phyloP scores from a whole-genome alignment of 2,888 invertebrate species.

The Philonicus albiceps region DNA sequence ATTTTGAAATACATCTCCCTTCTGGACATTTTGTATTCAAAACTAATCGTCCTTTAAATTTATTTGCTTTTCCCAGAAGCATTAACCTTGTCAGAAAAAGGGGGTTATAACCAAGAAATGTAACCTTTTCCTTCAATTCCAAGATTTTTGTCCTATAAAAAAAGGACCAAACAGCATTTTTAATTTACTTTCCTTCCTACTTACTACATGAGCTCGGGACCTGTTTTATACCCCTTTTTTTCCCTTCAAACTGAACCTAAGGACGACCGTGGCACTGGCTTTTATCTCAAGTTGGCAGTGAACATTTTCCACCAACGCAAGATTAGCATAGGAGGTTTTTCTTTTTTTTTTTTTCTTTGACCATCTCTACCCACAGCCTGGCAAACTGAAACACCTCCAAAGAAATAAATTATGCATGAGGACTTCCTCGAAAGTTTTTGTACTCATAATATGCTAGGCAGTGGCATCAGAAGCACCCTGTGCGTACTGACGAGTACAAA shows the following conservation, averaged over 20 bases:
- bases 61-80: no score
- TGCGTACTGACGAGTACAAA: background rate
- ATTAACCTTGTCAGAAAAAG: no score
- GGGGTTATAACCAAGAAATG: background rate
- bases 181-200: background rate
- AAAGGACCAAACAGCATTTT: background rate
- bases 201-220: background rate
- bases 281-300: background rate
- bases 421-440: background rate
- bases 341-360: background rate
- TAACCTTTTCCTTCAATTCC: background rate
- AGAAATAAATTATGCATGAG: background rate
- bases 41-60: no score
- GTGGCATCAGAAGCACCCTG: background rate
- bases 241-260: background rate
- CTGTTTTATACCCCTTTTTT: background rate
- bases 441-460: background rate
- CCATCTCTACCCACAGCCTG: background rate
- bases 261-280: background rate
- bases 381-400: background rate
- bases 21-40: no score
- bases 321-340: no score
- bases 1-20: no score
- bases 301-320: background rate
- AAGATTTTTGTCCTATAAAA: background rate